Conservation (phyloP, 2,888 invertebrate genomes). For the Ametastegia equiseti region DNA sequence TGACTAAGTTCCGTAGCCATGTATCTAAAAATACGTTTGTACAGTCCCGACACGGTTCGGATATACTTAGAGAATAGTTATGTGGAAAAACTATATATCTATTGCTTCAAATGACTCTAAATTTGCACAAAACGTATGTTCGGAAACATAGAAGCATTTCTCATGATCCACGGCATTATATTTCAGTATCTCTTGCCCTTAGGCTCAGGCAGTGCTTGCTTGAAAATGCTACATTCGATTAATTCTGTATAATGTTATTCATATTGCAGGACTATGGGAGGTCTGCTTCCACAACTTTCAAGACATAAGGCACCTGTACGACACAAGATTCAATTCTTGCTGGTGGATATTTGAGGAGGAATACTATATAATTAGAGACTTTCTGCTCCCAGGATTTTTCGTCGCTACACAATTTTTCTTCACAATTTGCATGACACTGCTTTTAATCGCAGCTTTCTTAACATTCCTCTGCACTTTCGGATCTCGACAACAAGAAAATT, state of each 20-base stretch:
- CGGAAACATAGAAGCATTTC: too few relatives aligned
- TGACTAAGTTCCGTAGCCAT: too few relatives aligned
- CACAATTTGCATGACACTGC: constrained; percentile 90
- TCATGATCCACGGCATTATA: too few relatives aligned
- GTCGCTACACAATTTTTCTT: constrained; percentile 96
- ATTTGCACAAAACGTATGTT: too few relatives aligned
- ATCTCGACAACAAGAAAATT: constrained; percentile 87
- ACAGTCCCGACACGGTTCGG: too few relatives aligned
- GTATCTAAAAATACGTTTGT: too few relatives aligned
- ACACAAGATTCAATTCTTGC: constrained; percentile 90
- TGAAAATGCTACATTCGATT: neutral
- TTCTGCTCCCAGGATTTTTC: constrained; percentile 93
- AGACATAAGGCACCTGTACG: constrained; percentile 90
- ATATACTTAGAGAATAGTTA: too few relatives aligned
- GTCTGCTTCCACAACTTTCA: constrained; percentile 92
- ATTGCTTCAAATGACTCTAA: too few relatives aligned
- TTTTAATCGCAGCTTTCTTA: constrained; percentile 86
- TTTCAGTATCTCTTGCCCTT: too few relatives aligned
- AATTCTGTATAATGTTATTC: constrained; percentile 41
- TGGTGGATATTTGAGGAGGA: constrained; percentile 99
- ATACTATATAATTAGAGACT: constrained; percentile 95
- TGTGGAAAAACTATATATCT: too few relatives aligned
- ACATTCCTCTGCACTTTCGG: constrained; percentile 86
- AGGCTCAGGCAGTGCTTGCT: too few relatives aligned
- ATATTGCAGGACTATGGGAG: constrained; percentile 89